Evolutionary conservation across 2,888 invertebrate species (phyloP), one percentile per base, ranked within the genome.

Genomic region (Oligia strigilis): DNA sequence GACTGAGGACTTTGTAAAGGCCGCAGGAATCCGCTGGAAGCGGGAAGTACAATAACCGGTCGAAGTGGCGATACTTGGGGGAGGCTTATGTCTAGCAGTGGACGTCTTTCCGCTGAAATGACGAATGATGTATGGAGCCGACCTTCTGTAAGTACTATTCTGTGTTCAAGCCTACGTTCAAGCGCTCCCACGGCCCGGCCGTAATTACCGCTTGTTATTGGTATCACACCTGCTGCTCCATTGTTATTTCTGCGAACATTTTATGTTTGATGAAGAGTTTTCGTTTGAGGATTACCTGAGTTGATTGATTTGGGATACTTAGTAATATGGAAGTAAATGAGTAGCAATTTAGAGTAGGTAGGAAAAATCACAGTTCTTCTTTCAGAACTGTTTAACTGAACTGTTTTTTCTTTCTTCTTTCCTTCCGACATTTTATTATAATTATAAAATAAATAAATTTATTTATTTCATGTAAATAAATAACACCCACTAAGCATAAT

Each of bases 151-250:
- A 0, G 19, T 13, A 43, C 4, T 40, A 40, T 74, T 72, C 23
- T 67, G 43, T 77, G 52, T 29, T 23, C 11, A 29, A 40, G 46
- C 5, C n/a, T 17, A 60, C 23, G 3, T 49, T 70, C 11, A 49
- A 58, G 49, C 78, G 78, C 75, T 90, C 91, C 80, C 90, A 89
- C 88, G 84, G 80, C 73, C 70, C 72, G 69, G 69, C n/a, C 62
- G 81, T 78, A 77, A 69, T 81, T 84, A 83, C 80, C 83, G 80
- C 82, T 87, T 88, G 85, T 85, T 88, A 87, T 88, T 84, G 46
- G 80, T 83, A 85, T 88, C 77, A 84, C 83, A 85, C 82, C 80
- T 82, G 84, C 67, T 81, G 79, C 46, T 49, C 62, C 72, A 85
- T 80, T 81, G 82, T 82, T 81, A 85, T 80, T 79, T 76, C 64